These are phyloP conservation scores for Pangasius sanitwongsei DNA, from an alignment of 2,797 vertebrate genomes.

Conservation along the genomic window DNA sequence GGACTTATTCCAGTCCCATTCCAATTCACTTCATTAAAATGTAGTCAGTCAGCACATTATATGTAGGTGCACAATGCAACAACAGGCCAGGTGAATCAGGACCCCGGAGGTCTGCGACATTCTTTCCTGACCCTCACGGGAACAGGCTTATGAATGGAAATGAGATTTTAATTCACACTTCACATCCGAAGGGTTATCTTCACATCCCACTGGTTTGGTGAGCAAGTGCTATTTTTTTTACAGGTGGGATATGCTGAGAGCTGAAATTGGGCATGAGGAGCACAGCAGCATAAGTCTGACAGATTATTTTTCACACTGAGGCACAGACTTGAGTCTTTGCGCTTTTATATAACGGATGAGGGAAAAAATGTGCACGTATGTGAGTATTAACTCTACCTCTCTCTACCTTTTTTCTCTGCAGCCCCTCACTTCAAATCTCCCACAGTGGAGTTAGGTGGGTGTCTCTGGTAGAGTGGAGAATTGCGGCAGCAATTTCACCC, in stretches of 20 bases:
- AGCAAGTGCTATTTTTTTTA: not conserved
- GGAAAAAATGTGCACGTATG: conserved; percentile 3
- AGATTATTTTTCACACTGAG: conserved; percentile 14
- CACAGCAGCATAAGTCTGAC: conserved; percentile 18
- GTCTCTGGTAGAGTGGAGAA: conserved; percentile 54
- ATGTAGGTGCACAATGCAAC: conserved; percentile 60
- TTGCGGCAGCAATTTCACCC: conserved; percentile 71
- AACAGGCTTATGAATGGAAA: conserved; percentile 67
- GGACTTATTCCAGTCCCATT: conserved; percentile 22
- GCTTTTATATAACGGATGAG: conserved; percentile 8
- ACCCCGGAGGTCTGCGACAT: conserved; percentile 52
- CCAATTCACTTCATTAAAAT: conserved; percentile 54
- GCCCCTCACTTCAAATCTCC: conserved; percentile 46
- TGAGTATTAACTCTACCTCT: conserved; percentile 9
- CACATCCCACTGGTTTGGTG: conserved; percentile 34
- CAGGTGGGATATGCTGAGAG: conserved; percentile 18
- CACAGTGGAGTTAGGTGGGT: conserved; percentile 41
- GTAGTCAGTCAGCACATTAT: conserved; percentile 65
- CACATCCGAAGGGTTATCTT: conserved; percentile 58
- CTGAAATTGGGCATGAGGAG: conserved; percentile 12
- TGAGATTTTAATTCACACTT: conserved; percentile 74
- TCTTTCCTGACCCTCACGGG: conserved; percentile 23
- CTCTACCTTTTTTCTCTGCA: conserved; percentile 37
- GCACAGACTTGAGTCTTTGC: conserved; percentile 20
- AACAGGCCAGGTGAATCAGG: conserved; percentile 65